Percentiles rank a stretch among this genome's conserved stretches.
phyloP scores from a whole-genome alignment of 2,113 vertebrate species.

The Thermophis baileyi region DNA sequence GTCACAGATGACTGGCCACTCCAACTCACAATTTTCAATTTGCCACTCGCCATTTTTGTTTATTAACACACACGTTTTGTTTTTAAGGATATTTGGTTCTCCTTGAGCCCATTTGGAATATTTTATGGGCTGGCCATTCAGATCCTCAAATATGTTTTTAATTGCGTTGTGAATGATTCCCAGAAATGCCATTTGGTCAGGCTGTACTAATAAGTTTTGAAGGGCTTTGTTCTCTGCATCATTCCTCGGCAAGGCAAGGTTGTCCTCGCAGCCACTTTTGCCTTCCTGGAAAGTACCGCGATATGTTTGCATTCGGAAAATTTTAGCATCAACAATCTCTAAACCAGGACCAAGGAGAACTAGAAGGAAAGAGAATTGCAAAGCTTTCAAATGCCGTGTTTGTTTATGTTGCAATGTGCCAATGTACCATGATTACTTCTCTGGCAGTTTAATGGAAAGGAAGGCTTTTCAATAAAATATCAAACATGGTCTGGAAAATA shows the following conservation, averaged over 20 bases:
- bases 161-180: no score
- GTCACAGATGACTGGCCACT: conserved; percentile 7
- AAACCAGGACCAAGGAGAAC: conserved; percentile 1
- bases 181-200: no score
- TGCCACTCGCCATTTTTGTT: not conserved
- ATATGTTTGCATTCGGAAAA: conserved; percentile 5
- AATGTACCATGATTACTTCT: not conserved
- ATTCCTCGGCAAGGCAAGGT: conserved; percentile 18
- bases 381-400: not conserved
- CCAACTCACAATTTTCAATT: rapidly evolving
- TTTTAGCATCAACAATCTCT: not conserved
- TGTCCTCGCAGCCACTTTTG: not conserved
- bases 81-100: not conserved
- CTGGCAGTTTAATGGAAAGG: not conserved
- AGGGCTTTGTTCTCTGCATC: not conserved
- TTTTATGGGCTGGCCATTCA: no score
- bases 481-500: not conserved
- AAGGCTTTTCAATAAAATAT: not conserved
- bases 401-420: not conserved
- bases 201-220: no score
- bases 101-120: no score
- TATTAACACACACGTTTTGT: not conserved
- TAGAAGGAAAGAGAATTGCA: conserved; percentile 27
- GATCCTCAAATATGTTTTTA: no score
- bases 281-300: not conserved